Evolutionary conservation across 1,140 invertebrate species (phyloP), one percentile per base, ranked within the genome.

Genomic region (Apis cerana): DNA sequence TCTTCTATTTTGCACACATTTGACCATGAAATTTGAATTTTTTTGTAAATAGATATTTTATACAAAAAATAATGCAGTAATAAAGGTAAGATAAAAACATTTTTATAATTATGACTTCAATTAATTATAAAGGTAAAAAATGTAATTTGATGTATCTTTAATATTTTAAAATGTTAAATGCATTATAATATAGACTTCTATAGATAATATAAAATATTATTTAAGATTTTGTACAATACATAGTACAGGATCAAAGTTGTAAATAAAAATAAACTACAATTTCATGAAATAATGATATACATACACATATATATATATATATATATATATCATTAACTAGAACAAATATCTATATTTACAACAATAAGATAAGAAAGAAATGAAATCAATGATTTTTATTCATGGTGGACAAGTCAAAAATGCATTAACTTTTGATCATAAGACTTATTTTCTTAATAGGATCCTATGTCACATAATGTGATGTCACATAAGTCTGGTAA

Each of bases 341-440:
- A 77, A 23, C 71, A 43, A 74, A 33, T 33, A 62, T 27, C 12
- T 23, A 48, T 33, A 33, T 59, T 23, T 78, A 74, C 43, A 74
- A 80, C 43, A 62, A n/a, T 48, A 67, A 23, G 56, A 75, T 33
- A 27, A 58, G 54, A 59, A 76, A 23, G 12, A 64, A 85, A 85
- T 62, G 56, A 80, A 75, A 50, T 69, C 48, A 17, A 43, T 52
- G 59, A 71, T 62, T n/a, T 17, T 74, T 13, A 5, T 58, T 72
- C 19, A 19, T n/a, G 19, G 15, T 23, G 8, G 10, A 64, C 23
- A 33, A 75, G n/a, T 65, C 8, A 11, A 43, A 65, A 76, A 54
- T 65, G 61, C 58, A 17, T 19, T 70, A 70, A 64, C 80, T 83
- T 27, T 27, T 67, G 50, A 79, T 59, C n/a, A 23, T 48, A 74